phyloP scores from a whole-genome alignment of 2,888 invertebrate genomes.

The Clusia tigrina region DNA sequence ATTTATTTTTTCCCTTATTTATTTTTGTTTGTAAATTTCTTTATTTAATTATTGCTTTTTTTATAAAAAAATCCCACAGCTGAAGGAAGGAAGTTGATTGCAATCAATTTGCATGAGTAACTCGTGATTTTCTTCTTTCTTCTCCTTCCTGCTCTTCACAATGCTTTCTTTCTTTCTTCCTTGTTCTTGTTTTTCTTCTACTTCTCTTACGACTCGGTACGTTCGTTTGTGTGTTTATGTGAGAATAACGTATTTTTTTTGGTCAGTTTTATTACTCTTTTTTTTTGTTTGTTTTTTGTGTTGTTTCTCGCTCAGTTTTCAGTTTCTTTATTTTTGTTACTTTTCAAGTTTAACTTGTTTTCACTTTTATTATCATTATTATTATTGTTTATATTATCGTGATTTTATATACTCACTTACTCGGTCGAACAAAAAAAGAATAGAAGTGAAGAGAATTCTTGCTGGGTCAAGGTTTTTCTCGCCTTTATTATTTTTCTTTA shows the following conservation, averaged over 20 bases:
- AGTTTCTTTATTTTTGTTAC: constrained; percentile 3
- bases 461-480: constrained; percentile 22
- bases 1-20: too few relatives aligned
- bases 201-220: too few relatives aligned
- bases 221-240: too few relatives aligned
- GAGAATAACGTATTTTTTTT: constrained; percentile 16
- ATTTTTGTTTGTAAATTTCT: too few relatives aligned
- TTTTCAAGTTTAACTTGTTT: constrained; percentile 12
- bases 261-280: constrained; percentile 13
- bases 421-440: background rate
- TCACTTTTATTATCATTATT: constrained; percentile 12
- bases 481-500: background rate
- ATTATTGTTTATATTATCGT: constrained; percentile 1
- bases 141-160: constrained; percentile 14
- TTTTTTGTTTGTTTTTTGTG: constrained; percentile 12
- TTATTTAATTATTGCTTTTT: too few relatives aligned
- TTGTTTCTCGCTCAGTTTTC: background rate
- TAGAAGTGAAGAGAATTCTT: constrained; percentile 9
- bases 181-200: too few relatives aligned
- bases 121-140: constrained; percentile 20
- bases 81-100: constrained; percentile 13
- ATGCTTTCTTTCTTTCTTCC: too few relatives aligned
- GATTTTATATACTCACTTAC: background rate
- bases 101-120: constrained; percentile 17
- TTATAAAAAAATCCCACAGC: too few relatives aligned